Evolutionary conservation across 2,888 invertebrate genomes (phyloP).

Genomic region (Acanthoscelides obtectus): DNA sequence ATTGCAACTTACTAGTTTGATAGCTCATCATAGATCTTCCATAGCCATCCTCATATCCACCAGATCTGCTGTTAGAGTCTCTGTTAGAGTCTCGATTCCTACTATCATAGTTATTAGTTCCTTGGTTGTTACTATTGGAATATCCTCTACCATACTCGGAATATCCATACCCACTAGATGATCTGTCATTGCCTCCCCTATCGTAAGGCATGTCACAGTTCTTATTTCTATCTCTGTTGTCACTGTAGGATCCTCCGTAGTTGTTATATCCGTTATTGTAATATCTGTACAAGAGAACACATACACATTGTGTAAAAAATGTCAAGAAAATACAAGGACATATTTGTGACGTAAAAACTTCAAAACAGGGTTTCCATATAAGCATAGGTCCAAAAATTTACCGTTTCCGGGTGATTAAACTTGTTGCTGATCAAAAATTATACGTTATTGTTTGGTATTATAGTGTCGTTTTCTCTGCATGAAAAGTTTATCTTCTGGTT

Average conservation of each 20-base stretch:
- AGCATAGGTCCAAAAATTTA: too few species aligned
- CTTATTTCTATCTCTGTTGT: neutral
- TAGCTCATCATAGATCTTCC: neutral
- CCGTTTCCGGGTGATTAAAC: too few species aligned
- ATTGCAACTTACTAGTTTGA: neutral
- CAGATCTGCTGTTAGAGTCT: neutral
- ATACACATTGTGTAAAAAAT: too few species aligned
- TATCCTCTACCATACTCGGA: neutral
- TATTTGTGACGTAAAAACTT: too few species aligned
- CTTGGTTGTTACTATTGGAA: neutral
- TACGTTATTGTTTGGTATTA: too few species aligned
- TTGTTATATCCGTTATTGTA: neutral
- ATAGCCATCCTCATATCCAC: neutral
- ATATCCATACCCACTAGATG: neutral
- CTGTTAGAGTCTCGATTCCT: conserved; percentile 1
- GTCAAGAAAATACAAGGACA: too few species aligned
- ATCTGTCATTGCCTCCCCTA: neutral
- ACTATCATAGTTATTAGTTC: neutral
- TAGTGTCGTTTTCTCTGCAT: too few species aligned
- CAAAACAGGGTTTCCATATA: too few species aligned
- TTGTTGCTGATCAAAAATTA: too few species aligned
- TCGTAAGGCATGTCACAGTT: neutral
- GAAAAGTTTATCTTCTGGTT: too few species aligned
- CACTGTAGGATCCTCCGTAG: neutral
- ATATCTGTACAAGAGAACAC: neutral